Base-by-base conservation (phyloP, 1,140 invertebrate genomes). In the Atopsyche davidsoni region DNA sequence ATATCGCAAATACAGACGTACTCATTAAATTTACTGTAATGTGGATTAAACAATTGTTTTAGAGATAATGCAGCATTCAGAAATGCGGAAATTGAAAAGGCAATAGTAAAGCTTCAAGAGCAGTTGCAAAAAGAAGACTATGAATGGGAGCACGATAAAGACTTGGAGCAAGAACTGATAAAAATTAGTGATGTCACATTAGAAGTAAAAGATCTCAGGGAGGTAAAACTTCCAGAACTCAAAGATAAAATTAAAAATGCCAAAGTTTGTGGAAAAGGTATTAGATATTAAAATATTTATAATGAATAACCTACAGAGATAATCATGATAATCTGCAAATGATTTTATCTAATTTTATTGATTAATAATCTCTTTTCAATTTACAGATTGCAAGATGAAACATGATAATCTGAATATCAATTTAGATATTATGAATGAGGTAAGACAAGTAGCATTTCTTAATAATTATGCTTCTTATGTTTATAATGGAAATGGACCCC, bases 341-440 rank as follows among this genome's bases (percentile, higher is more conserved):
- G 6, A 21, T 40, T 45, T 21, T 39, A 9, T 19, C 39, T 51
- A 31, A 34, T 51, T 21, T 49, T 55, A 49, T 56, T n/a, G 42
- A 36, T 22, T 64, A 70, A 60, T 40, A 35, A 14, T 13, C 18
- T 22, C 14, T 42, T 36, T n/a, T n/a, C n/a, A n/a, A 21, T 24
- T 62, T 54, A 18, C 48, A 59, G 55, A 59, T 53, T 75, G 68
- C 51, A 73, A 70, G 58, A 59, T 73, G 53, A 70, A 74, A 57
- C 68, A 75, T 31, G 68, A 75, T 51, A 69, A 74, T 59, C 60
- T 75, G 1, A 72, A 75, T 46, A 72, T 75, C 32, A 74, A 75
- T 51, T 62, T 75, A 51, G 72, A 75, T 55, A 63, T 70, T 18
- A 58, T 75, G 25, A 73, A 67, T 52, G 70, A 73, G 41, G 73